phyloP scores from a whole-genome alignment of 2,797 vertebrate genomes.

The Hippoglossus hippoglossus region DNA sequence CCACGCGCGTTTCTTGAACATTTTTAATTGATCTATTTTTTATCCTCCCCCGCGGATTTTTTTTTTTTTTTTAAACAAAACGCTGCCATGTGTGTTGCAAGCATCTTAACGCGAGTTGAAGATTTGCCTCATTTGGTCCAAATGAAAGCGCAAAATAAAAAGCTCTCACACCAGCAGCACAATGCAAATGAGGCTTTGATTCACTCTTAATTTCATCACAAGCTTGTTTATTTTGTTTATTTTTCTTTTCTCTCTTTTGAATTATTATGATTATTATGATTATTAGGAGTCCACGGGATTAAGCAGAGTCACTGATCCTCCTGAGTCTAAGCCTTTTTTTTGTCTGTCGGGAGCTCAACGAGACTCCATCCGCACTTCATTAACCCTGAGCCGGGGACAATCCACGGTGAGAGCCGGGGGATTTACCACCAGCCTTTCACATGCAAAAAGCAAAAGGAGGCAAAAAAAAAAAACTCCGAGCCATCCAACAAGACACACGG shows the following conservation, averaged over 20 bases:
- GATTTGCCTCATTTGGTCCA: constrained; percentile 58
- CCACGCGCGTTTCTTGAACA: constrained; percentile 62
- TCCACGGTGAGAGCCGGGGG: constrained; percentile 85
- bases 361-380: constrained; percentile 99
- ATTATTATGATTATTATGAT: constrained; percentile 70
- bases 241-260: constrained; percentile 37
- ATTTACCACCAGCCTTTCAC: constrained; percentile 94
- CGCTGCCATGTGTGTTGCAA: constrained; percentile 43
- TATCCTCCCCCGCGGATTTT: constrained; percentile 56
- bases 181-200: constrained; percentile 94
- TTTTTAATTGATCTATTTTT: constrained; percentile 80
- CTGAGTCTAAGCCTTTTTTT: constrained; percentile 89
- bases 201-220: constrained; percentile 98
- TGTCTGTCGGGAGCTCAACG: constrained; percentile 92
- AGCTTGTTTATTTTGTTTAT: constrained; percentile 93
- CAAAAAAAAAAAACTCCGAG: constrained; percentile 73
- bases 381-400: constrained; percentile 95
- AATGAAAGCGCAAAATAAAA: constrained; percentile 36
- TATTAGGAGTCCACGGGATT: constrained; percentile 93
- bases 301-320: constrained; percentile 98
- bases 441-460: constrained; percentile 85
- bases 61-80: constrained; percentile 54
- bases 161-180: constrained; percentile 56
- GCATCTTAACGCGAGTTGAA: constrained; percentile 38
- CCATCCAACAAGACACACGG: constrained; percentile 80